Evolutionary conservation across 2,797 vertebrate species (phyloP).

Genomic region (Meda fulgida): DNA sequence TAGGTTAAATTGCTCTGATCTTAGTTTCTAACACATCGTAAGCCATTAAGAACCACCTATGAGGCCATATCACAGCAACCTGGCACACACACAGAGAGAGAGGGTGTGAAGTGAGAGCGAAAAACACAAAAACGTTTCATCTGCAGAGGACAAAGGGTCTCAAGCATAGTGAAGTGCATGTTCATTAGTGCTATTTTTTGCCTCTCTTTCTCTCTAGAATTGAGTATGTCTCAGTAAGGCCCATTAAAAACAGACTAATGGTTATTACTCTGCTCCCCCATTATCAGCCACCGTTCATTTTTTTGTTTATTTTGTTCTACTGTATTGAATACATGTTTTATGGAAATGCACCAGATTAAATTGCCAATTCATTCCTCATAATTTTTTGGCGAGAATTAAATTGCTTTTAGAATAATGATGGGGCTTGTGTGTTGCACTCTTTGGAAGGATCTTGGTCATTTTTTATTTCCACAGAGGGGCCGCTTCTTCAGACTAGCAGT

Average conservation of each 20-base stretch:
- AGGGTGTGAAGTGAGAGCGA: constrained; percentile 10
- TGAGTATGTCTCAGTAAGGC: constrained; percentile 35
- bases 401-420: constrained; percentile 54
- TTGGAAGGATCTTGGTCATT: constrained; percentile 42
- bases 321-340: constrained; percentile 48
- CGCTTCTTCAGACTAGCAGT: constrained; percentile 24
- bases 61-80: constrained; percentile 31
- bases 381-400: constrained; percentile 50
- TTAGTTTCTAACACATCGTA: constrained; percentile 23
- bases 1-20: constrained; percentile 48
- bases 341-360: constrained; percentile 56
- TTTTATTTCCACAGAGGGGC: constrained; percentile 7
- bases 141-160: constrained; percentile 37
- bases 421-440: constrained; percentile 40
- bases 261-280: constrained; percentile 48
- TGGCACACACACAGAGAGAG: constrained; percentile 14
- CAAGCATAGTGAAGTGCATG: constrained; percentile 38
- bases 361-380: constrained; percentile 54
- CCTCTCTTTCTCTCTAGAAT: constrained; percentile 23
- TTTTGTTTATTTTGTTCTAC: constrained; percentile 54
- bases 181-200: constrained; percentile 35
- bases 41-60: constrained; percentile 44
- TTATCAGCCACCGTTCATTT: constrained; percentile 34
- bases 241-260: constrained; percentile 56
- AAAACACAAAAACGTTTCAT: constrained; percentile 44